Evolutionary conservation across 1,140 invertebrate species (phyloP).

Genomic region (Nilaparvata lugens): DNA sequence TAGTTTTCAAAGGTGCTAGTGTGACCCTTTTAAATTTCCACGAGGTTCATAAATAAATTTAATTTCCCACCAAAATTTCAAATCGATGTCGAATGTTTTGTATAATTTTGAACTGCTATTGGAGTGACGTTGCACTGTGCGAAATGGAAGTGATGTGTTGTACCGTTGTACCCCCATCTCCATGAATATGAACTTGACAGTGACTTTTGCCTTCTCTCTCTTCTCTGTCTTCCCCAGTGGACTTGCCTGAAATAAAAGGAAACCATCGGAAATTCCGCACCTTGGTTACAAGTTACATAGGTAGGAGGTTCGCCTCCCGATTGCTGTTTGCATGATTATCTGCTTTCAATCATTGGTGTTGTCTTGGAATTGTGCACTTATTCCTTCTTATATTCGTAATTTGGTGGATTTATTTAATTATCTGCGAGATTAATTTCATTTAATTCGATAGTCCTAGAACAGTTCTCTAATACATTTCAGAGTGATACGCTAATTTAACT

Average conservation of each 20-base stretch:
- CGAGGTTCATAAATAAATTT: too few relatives aligned
- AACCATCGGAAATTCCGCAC: constrained; percentile 97
- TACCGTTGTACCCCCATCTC: not conserved
- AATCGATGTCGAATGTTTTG: too few relatives aligned
- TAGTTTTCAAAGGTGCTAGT: too few relatives aligned
- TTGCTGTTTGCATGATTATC: not conserved
- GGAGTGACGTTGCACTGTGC: not conserved
- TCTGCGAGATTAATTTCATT: too few relatives aligned
- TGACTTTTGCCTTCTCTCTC: constrained; percentile 18
- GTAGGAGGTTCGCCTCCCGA: constrained; percentile 45
- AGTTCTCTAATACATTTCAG: too few relatives aligned
- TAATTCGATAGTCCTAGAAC: too few relatives aligned
- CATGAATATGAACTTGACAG: not conserved
- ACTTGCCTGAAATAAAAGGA: constrained; percentile 93
- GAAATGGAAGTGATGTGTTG: constrained; percentile 1
- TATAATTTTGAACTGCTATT: constrained; percentile 1
- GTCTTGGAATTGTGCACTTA: too few relatives aligned
- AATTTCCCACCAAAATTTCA: too few relatives aligned
- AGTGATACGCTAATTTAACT: too few relatives aligned
- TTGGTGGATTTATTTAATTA: too few relatives aligned
- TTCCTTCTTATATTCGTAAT: too few relatives aligned
- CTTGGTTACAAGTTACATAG: constrained; percentile 94
- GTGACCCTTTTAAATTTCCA: too few relatives aligned
- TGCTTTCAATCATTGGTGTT: not conserved
- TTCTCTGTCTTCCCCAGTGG: constrained; percentile 53